Conservation (phyloP, 92 coral and sea anemone genomes). For the Parazoanthus swiftii region DNA sequence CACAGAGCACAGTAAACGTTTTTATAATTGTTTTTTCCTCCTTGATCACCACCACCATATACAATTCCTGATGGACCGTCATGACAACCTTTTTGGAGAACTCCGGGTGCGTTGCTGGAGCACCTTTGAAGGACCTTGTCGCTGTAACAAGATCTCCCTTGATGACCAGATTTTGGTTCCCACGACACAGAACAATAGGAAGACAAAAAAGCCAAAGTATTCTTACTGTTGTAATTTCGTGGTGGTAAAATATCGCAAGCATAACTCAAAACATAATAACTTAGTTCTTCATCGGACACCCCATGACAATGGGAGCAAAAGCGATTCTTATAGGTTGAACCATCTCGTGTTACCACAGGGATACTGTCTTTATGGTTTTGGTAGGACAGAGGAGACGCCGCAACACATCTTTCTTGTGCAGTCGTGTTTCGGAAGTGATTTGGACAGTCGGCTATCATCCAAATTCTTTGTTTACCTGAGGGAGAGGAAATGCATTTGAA, state of each 20-base stretch:
- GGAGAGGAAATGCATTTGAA: neutral
- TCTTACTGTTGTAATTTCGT: neutral
- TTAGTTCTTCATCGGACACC: neutral
- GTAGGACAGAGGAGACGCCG: too few relatives aligned
- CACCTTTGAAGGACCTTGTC: neutral
- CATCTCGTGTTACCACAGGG: neutral
- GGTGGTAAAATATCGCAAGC: neutral
- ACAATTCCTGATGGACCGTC: neutral
- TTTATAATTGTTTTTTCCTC: neutral
- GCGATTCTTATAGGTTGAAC: neutral
- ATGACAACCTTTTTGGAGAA: neutral
- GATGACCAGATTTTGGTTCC: neutral
- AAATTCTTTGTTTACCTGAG: neutral
- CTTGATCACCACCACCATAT: too few relatives aligned
- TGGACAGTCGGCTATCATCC: constrained; percentile 15
- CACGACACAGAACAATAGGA: neutral
- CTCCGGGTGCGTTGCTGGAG: neutral
- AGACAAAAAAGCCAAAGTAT: neutral
- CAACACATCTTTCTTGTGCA: neutral
- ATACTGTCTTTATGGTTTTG: neutral
- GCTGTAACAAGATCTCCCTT: neutral
- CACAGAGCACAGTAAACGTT: constrained; percentile 13
- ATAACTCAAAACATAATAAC: too few relatives aligned
- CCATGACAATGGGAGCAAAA: constrained; percentile 10
- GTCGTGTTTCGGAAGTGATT: neutral